Conservation (phyloP, 2,797 vertebrate species). For the Lophius americanus region DNA sequence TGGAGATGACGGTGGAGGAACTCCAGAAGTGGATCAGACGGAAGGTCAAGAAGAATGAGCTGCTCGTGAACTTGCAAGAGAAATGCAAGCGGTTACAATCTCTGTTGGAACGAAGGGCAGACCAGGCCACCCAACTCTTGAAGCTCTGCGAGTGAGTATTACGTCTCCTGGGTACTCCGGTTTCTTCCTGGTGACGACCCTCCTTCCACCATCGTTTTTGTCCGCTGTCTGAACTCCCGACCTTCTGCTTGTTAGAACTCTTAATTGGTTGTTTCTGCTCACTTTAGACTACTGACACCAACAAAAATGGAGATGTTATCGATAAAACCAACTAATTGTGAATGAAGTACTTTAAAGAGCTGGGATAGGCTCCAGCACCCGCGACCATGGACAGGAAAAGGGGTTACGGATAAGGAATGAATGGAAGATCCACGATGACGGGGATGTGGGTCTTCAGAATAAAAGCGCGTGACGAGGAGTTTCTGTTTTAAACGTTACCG, state of each 20-base stretch:
- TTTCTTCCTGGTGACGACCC: not conserved
- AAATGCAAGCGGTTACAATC: conserved; percentile 49
- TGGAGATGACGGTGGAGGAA: conserved; percentile 57
- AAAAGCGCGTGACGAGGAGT: no score
- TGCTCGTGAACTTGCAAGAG: conserved; percentile 21
- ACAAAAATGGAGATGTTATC: not conserved
- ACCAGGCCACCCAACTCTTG: conserved; percentile 33
- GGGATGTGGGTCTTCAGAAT: no score
- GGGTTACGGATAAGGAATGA: no score
- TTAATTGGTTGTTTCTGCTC: not conserved
- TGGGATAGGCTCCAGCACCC: no score
- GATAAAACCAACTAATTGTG: not conserved
- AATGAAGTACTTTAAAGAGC: no score
- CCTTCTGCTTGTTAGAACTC: not conserved
- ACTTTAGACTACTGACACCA: not conserved
- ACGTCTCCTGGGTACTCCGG: not conserved
- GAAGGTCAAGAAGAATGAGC: conserved; percentile 33
- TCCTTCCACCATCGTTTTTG: not conserved
- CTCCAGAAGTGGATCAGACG: conserved; percentile 62
- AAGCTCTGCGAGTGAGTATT: conserved; percentile 68
- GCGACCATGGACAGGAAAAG: no score
- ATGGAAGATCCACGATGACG: no score
- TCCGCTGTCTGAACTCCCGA: not conserved
- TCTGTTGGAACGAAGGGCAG: conserved; percentile 56
- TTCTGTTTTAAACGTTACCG: no score